Conservation (phyloP, 1,140 invertebrate species). For the Pogonomyrmex barbatus region DNA sequence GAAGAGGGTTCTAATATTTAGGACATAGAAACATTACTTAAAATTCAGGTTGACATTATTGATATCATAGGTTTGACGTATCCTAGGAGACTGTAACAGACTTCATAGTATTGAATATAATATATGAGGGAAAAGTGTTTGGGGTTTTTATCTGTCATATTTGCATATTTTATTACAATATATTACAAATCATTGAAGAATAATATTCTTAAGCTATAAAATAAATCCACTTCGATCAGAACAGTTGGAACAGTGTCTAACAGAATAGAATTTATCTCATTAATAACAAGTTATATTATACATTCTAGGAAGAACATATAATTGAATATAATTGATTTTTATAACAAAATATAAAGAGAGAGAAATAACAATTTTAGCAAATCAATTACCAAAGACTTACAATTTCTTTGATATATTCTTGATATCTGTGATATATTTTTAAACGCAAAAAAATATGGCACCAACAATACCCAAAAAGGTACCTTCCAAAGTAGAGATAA, state of each 20-base stretch:
- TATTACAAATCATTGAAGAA: conserved; percentile 29
- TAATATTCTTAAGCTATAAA: background rate
- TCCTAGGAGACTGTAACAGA: conserved; percentile 68
- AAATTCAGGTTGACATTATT: conserved; percentile 14
- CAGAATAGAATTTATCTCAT: background rate
- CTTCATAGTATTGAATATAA: conserved; percentile 31
- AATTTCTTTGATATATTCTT: conserved; percentile 17
- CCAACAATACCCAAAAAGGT: conserved; percentile 68
- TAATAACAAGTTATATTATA: conserved; percentile 25
- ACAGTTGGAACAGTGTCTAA: background rate
- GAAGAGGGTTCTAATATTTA: conserved; percentile 9
- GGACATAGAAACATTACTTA: background rate
- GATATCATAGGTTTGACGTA: conserved; percentile 33
- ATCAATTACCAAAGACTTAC: background rate
- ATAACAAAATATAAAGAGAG: conserved; percentile 28
- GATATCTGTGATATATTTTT: conserved; percentile 14
- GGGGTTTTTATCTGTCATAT: conserved; percentile 32
- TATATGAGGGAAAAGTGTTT: conserved; percentile 22
- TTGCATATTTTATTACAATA: conserved; percentile 9
- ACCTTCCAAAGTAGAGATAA: conserved; percentile 68
- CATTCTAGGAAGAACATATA: background rate
- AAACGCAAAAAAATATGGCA: conserved; percentile 65
- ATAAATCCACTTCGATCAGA: background rate
- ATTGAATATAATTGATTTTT: conserved; percentile 5
- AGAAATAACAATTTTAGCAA: background rate